Conservation (phyloP, 2,888 invertebrate species). For the Octodonta nipae region DNA sequence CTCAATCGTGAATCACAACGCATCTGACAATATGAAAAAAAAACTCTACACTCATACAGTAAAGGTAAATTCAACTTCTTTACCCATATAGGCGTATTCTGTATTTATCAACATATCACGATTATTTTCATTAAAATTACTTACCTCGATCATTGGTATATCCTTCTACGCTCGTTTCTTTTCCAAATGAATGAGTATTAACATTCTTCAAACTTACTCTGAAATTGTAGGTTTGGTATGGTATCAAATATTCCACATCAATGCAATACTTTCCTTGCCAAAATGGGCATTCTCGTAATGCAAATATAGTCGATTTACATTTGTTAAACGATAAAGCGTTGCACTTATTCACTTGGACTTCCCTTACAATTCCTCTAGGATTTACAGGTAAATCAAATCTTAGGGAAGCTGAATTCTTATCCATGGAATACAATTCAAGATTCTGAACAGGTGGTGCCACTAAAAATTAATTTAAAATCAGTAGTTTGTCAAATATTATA, state of each 20-base stretch:
- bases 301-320: constrained; percentile 18
- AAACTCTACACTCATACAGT: too few species aligned
- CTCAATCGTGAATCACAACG: too few species aligned
- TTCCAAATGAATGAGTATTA: constrained; percentile 23
- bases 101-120: too few species aligned
- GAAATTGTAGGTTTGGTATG: constrained; percentile 20
- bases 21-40: too few species aligned
- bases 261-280: constrained; percentile 27
- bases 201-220: constrained; percentile 25
- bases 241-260: constrained; percentile 20
- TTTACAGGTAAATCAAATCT: constrained; percentile 26
- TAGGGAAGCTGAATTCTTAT: constrained; percentile 21
- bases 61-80: too few species aligned
- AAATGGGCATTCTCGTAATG: constrained; percentile 23
- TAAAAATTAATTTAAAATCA: constrained; percentile 9
- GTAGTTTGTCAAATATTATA: too few species aligned
- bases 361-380: constrained; percentile 20
- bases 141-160: constrained; percentile 22
- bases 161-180: constrained; percentile 17
- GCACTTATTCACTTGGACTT: constrained; percentile 23
- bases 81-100: too few species aligned
- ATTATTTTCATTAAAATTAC: too few species aligned
- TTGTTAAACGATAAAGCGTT: constrained; percentile 20
- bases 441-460: constrained; percentile 24
- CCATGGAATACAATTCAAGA: constrained; percentile 28